These are phyloP conservation scores for Coelogynopora nodosa DNA, from an alignment of 2,888 invertebrate species.

Conservation along the genomic window DNA sequence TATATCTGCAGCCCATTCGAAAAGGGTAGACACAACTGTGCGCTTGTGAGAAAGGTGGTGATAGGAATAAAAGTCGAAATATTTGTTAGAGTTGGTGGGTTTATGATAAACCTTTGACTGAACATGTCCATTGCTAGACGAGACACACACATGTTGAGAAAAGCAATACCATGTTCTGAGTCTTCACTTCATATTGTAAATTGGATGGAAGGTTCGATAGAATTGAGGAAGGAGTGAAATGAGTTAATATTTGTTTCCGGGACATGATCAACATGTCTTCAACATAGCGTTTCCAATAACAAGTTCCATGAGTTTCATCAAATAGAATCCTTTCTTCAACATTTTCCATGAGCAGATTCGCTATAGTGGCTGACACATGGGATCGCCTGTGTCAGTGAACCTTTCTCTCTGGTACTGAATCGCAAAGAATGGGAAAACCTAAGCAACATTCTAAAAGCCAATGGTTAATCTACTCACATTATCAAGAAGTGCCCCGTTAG, in stretches of 20 bases:
- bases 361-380: background rate
- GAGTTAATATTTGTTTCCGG: constrained; percentile 2
- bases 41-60: background rate
- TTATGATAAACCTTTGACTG: background rate
- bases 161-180: constrained; percentile 1
- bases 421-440: background rate
- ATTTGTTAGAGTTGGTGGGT: background rate
- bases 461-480: background rate
- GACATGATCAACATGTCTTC: too few species aligned
- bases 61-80: background rate
- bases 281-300: background rate
- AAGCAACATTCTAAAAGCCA: background rate
- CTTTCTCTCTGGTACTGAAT: too few species aligned
- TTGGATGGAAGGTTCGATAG: constrained; percentile 25
- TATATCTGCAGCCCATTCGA: background rate
- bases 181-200: background rate
- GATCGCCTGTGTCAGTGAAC: too few species aligned
- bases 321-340: background rate
- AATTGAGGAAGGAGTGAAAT: background rate
- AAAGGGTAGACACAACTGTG: constrained; percentile 7
- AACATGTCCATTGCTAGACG: background rate
- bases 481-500: background rate
- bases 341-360: background rate
- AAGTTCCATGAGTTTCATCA: background rate
- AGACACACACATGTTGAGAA: background rate